These are phyloP conservation scores for Phenganax stokvisi DNA, from an alignment of 92 coral and sea anemone genomes.

Conservation along the genomic window DNA sequence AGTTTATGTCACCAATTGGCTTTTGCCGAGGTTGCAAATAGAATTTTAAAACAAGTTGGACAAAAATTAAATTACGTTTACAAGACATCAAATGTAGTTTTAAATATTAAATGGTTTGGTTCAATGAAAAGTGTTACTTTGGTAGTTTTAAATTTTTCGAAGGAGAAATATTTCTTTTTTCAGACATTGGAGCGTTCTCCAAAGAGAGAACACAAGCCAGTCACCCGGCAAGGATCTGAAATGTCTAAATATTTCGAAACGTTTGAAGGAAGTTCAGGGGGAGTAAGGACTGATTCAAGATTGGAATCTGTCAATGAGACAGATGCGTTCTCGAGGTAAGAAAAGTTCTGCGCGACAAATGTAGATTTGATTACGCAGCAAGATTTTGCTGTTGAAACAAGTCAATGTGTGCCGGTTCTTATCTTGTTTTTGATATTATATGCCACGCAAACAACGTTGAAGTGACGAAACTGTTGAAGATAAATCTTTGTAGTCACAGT, in stretches of 20 bases:
- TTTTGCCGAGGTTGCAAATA: no score
- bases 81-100: no score
- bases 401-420: not conserved
- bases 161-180: not conserved
- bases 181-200: slow-evolving; percentile 27
- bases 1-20: no score
- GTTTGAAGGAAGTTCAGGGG: slow-evolving; percentile 8
- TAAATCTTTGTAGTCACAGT: not conserved
- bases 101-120: no score
- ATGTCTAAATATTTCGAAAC: slow-evolving; percentile 75
- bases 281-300: not conserved
- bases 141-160: no score
- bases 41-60: no score
- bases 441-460: no score
- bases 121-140: no score
- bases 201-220: slow-evolving; percentile 61
- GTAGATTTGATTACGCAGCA: no score
- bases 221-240: slow-evolving; percentile 83
- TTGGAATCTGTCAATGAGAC: slow-evolving; percentile 26
- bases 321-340: not conserved
- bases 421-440: not conserved
- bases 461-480: no score
- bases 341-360: not conserved
- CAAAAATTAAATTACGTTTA: no score
- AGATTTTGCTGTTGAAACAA: no score